Base-by-base conservation (phyloP, 92 coral and sea anemone species). In the Diadumene lineata region DNA sequence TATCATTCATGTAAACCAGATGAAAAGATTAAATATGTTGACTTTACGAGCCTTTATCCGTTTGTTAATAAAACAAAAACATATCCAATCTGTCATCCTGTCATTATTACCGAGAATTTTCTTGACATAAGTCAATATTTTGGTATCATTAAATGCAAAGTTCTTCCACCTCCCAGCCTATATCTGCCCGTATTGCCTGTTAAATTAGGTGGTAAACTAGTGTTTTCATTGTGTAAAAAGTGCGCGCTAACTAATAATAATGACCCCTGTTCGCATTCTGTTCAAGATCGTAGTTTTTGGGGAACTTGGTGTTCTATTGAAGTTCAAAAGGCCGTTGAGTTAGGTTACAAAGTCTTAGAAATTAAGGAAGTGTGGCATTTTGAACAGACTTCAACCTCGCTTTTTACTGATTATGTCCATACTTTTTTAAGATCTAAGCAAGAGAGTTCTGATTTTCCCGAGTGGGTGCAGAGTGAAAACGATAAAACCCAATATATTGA, bases 311-410 rank as follows among this genome's bases (percentile, higher is more conserved):
- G 64, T 9, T 31, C 79, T 11, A 17, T 2, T 1, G 65, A 60
- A 60, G 65, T 60, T 2, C 29, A 7, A 34, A 66, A 55, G 34
- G 85, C 81, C 11, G 18, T 62, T 27, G 58, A 65, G 50, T 1
- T 38, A 17, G 86, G 82, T 43, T 79, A 80, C 50, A 22, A 53
- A 32, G 66, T 81, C 27, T 18, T 84, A 18, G 63, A 84, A 28
- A 66, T 71, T 0, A 50, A 71, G 23, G 84, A 84, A 65, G 53
- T 84, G 7, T 75, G 76, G 84, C 73, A 84, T 53, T 82, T 76
- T 53, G 78, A 70, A 22, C 25, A 58, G 4, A 71, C 24, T 0
- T 57, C 85, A 26, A 2, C 16, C 8, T 69, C 66, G 38, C 66
- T 84, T 32, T 78, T 84, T 31, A 27, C 33, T 1, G 83, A 76